A percentile compares a stretch with the other conserved stretches of the same genome.
Evolutionary conservation across 2,888 invertebrate species (phyloP).

Genomic region (Latheticus oryzae): DNA sequence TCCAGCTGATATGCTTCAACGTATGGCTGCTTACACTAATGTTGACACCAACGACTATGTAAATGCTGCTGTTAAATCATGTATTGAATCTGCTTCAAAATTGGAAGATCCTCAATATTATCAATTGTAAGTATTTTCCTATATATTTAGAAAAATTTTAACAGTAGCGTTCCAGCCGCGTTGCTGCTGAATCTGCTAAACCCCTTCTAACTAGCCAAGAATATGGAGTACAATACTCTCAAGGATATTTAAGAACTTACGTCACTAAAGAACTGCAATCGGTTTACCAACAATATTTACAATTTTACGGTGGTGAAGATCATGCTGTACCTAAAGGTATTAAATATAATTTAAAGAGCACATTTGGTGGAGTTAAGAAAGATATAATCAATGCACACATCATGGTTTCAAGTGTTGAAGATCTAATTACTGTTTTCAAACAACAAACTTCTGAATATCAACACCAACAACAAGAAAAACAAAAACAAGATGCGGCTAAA

Average conservation of each 20-base stretch:
- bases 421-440: conserved; percentile 57
- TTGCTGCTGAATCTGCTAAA: conserved; percentile 63
- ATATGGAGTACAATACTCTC: conserved; percentile 69
- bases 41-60: conserved; percentile 74
- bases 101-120: conserved; percentile 64
- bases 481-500: conserved; percentile 45
- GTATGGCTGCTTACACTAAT: conserved; percentile 77
- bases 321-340: conserved; percentile 67
- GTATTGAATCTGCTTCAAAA: conserved; percentile 70
- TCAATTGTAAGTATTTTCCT: conserved; percentile 65
- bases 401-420: conserved; percentile 66
- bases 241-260: conserved; percentile 64
- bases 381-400: conserved; percentile 53
- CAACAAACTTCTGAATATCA: conserved; percentile 55
- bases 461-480: conserved; percentile 48
- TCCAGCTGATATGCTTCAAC: conserved; percentile 73
- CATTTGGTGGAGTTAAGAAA: conserved; percentile 62
- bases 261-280: conserved; percentile 64
- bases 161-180: conserved; percentile 55
- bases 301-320: conserved; percentile 71
- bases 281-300: conserved; percentile 63
- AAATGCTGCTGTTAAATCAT: conserved; percentile 73
- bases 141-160: conserved; percentile 13
- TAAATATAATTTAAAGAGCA: conserved; percentile 53
- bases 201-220: conserved; percentile 60